Evolutionary conservation across 2,888 invertebrate species (phyloP), one percentile per base, ranked within the genome.

Genomic region (Villa cingulata): DNA sequence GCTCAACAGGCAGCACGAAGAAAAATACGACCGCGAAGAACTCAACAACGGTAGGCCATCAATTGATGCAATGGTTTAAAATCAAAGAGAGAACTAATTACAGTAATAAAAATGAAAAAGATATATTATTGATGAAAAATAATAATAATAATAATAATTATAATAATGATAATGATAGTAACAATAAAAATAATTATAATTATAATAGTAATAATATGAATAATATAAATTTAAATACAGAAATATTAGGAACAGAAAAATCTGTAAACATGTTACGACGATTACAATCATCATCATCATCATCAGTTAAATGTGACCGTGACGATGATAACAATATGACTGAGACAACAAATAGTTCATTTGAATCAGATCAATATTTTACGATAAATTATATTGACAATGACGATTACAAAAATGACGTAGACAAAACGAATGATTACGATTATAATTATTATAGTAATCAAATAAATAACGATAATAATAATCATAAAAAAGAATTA

Each of bases 41-140:
- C 58, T 49, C 62, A 64, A 54, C 68, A 63, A 50, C 66, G 68
- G 62, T 68, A 68, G 63, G 53, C 58, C 57, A 51, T 51, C 53
- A 49, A 50, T 47, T 53, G 50, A 65, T 55, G 54, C 50, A 50
- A 48, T 51, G 51, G 57, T 55, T 49, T 14, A 51, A 49, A 40
- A 48, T 43, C 45, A 54, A 54, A 53, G 52, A 51, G 54, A 4
- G 37, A 56, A 56, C 51, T 43, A 54, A 51, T 46, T 51, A 55
- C 54, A 52, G 43, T 41, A 51, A 37, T 46, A 32, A 4, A 9
- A 32, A 12, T 14, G 12, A 27, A 27, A 27, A 27, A 10, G 27
- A 27, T 6, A 7, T 32, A 32, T 32, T 9, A 32, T 7, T 32
- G 7, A 32, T 32, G 9, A 32, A 27, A 27, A 27, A 9, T 32